Evolutionary conservation across 1,140 invertebrate species (phyloP).

Genomic region (Aphaenogaster rudis): DNA sequence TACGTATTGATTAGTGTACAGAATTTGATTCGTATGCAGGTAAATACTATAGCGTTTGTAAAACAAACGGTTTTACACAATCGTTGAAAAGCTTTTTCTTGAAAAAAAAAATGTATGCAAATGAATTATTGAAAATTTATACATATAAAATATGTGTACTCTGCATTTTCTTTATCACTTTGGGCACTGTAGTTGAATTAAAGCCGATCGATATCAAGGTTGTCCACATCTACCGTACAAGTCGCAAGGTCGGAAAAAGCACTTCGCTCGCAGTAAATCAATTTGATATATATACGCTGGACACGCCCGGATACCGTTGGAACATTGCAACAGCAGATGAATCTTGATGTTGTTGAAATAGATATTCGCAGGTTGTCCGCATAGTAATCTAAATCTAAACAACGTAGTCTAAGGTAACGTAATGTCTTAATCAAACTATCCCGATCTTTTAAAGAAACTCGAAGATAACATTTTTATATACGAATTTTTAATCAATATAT

Average conservation of each 20-base stretch:
- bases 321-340: background rate
- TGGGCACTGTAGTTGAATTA: background rate
- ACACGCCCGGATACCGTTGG: background rate
- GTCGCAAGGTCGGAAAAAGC: constrained; percentile 36
- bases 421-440: background rate
- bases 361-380: background rate
- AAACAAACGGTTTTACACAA: background rate
- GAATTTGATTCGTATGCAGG: background rate
- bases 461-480: background rate
- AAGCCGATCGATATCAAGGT: constrained; percentile 28
- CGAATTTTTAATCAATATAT: background rate
- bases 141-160: background rate
- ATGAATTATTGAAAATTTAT: background rate
- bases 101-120: background rate
- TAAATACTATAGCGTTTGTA: background rate
- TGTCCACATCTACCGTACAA: constrained; percentile 35
- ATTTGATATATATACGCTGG: constrained; percentile 37
- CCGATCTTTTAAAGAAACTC: background rate
- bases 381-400: background rate
- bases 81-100: background rate
- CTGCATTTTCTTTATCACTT: background rate
- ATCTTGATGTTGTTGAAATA: constrained; percentile 38
- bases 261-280: constrained; percentile 51
- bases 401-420: background rate
- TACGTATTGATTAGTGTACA: background rate